Conservation (phyloP, 2,797 vertebrate species). For the Oreortyx pictus region DNA sequence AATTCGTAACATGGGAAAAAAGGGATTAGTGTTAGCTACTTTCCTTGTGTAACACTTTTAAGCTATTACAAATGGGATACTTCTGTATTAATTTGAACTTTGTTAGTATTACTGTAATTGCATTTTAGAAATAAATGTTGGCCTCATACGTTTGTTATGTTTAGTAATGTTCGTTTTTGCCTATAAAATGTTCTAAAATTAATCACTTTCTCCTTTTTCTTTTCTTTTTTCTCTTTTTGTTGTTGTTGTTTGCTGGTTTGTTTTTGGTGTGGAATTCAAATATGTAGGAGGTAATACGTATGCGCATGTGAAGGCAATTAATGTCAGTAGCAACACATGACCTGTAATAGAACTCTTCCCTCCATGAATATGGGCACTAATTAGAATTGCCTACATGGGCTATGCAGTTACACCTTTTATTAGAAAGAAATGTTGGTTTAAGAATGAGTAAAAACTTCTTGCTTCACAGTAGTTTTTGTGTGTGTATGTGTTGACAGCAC, state of each 20-base stretch:
- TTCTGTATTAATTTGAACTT: neutral
- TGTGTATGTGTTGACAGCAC: neutral
- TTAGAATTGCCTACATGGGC: neutral
- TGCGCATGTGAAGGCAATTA: neutral
- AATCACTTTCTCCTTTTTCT: neutral
- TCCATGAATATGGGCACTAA: neutral
- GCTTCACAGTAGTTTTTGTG: neutral
- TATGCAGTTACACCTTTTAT: neutral
- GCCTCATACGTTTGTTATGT: neutral
- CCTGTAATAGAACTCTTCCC: neutral
- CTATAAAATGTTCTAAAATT: neutral
- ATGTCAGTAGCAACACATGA: neutral
- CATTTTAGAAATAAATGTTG: neutral
- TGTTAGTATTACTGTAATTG: neutral
- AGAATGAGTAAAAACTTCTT: neutral
- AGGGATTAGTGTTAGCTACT: rapidly evolving
- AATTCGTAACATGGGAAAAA: neutral
- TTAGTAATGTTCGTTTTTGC: neutral
- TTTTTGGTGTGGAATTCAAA: neutral
- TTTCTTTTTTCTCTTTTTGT: too few species aligned
- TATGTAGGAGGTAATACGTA: neutral
- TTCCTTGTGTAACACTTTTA: neutral
- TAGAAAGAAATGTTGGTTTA: neutral
- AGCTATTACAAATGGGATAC: neutral
- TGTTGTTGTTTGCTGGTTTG: too few species aligned